A percentile compares a stretch with the other conserved stretches of the same genome.
Conservation (phyloP, 1,140 invertebrate genomes). For the Lepidurus couesii region DNA sequence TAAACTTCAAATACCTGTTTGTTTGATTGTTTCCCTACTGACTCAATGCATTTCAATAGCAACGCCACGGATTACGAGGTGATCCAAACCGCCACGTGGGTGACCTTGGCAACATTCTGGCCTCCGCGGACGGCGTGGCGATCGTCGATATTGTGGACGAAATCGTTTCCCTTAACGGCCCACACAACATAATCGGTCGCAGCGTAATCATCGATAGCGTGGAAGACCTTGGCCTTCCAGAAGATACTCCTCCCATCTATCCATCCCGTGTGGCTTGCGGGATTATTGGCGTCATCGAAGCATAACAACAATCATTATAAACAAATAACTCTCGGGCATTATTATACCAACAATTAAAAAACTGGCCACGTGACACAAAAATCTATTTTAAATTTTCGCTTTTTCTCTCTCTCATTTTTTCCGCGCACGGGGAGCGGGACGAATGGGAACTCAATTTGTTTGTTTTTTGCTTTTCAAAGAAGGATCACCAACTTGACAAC, state of each 20-base stretch:
- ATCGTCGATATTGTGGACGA: constrained; percentile 58
- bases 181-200: constrained; percentile 66
- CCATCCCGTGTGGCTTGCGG: constrained; percentile 69
- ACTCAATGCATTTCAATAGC: constrained; percentile 45
- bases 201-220: constrained; percentile 66
- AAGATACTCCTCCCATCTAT: constrained; percentile 59
- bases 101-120: constrained; percentile 80
- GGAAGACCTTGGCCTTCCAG: constrained; percentile 66
- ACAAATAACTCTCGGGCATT: background rate
- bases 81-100: constrained; percentile 72
- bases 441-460: background rate
- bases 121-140: constrained; percentile 55
- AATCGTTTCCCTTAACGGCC: constrained; percentile 56
- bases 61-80: constrained; percentile 63
- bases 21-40: background rate
- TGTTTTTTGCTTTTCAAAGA: background rate
- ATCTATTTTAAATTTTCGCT: background rate
- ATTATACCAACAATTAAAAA: background rate
- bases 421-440: background rate
- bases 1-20: background rate
- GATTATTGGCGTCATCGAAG: constrained; percentile 49
- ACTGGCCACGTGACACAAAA: background rate
- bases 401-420: background rate
- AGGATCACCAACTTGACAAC: constrained; percentile 3
- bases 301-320: background rate